Percentiles rank a stretch among this genome's conserved stretches.
Conservation (phyloP, 1,140 invertebrate genomes). For the Oncopeltus fasciatus region DNA sequence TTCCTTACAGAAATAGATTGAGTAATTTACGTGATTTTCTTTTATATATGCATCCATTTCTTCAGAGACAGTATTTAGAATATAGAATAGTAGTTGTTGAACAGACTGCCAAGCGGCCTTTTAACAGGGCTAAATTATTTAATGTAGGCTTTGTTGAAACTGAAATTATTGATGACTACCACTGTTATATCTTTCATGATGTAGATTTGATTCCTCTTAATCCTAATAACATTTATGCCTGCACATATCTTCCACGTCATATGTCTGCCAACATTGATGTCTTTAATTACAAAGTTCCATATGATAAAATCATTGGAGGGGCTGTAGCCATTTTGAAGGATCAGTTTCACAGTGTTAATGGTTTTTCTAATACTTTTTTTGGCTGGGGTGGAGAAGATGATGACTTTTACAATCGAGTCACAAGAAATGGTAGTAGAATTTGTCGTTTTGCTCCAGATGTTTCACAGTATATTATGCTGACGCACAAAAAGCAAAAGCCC, state of each 20-base stretch:
- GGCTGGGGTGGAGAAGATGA: conserved; percentile 85
- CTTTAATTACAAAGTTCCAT: conserved; percentile 67
- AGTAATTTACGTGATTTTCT: conserved; percentile 66
- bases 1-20: conserved; percentile 75
- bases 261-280: conserved; percentile 85
- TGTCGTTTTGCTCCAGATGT: conserved; percentile 54
- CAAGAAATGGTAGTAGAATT: conserved; percentile 37
- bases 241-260: conserved; percentile 71
- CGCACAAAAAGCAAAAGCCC: conserved; percentile 45
- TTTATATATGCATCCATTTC: conserved; percentile 77
- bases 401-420: conserved; percentile 45
- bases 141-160: conserved; percentile 81
- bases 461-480: conserved; percentile 63
- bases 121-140: conserved; percentile 86
- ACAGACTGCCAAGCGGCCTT: conserved; percentile 60
- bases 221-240: conserved; percentile 80
- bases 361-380: conserved; percentile 81
- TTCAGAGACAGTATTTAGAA: conserved; percentile 71
- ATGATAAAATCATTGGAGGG: conserved; percentile 56
- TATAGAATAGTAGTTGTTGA: conserved; percentile 84
- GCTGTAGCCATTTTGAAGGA: conserved; percentile 53
- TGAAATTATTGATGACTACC: conserved; percentile 45
- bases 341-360: conserved; percentile 69
- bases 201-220: conserved; percentile 86
- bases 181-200: conserved; percentile 89